Percentiles rank a stretch among this genome's conserved stretches.
phyloP scores from a whole-genome alignment of 1,140 invertebrate genomes.

The Drosophila tani region DNA sequence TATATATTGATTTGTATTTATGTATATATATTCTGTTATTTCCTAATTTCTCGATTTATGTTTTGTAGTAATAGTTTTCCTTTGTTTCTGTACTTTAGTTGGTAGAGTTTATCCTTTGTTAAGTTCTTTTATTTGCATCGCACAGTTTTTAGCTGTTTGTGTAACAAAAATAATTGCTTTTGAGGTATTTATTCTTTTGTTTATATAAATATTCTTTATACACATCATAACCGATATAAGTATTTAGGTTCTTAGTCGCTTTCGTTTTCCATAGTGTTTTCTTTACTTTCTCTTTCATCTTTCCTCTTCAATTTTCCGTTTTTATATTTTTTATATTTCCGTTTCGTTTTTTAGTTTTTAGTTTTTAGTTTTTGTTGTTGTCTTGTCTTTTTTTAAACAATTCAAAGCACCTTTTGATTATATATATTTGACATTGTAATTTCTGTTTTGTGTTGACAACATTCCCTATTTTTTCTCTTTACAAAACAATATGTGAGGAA shows the following conservation, averaged over 20 bases:
- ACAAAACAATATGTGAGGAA: conserved; percentile 33
- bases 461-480: conserved; percentile 21
- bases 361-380: conserved; percentile 56
- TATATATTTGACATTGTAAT: conserved; percentile 79
- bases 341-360: conserved; percentile 23
- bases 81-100: conserved; percentile 60
- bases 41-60: conserved; percentile 56
- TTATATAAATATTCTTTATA: conserved; percentile 81
- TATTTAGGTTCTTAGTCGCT: conserved; percentile 74
- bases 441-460: conserved; percentile 46
- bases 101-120: conserved; percentile 48
- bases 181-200: conserved; percentile 82
- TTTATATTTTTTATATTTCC: conserved; percentile 23
- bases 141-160: conserved; percentile 59
- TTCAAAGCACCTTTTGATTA: conserved; percentile 84
- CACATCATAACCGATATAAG: conserved; percentile 73
- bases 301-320: conserved; percentile 43
- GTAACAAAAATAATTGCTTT: conserved; percentile 84
- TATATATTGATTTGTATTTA: conserved; percentile 46
- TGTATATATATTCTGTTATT: conserved; percentile 55
- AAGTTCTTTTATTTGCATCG: conserved; percentile 58
- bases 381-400: conserved; percentile 82
- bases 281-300: conserved; percentile 38
- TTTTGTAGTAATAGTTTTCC: conserved; percentile 41
- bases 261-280: conserved; percentile 62